These are phyloP conservation scores for Leptopilina myrica DNA, from an alignment of 2,888 invertebrate genomes.

Conservation along the genomic window DNA sequence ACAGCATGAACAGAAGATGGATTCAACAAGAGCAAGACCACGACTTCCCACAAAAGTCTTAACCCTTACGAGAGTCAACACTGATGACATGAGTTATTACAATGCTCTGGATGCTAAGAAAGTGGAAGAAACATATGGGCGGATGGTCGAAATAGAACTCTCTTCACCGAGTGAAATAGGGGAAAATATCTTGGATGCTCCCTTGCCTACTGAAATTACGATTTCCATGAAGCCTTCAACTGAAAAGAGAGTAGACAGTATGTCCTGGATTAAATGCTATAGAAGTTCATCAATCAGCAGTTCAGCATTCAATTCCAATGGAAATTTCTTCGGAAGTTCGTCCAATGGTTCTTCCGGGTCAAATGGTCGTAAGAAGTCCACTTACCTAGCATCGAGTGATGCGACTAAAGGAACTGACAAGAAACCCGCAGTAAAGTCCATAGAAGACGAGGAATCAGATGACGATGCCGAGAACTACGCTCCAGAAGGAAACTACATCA, in stretches of 20 bases:
- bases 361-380: background rate
- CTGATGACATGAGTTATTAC: conserved; percentile 11
- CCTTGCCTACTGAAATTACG: conserved; percentile 33
- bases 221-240: conserved; percentile 9
- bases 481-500: conserved; percentile 53
- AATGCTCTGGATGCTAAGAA: background rate
- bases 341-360: conserved; percentile 22
- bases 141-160: conserved; percentile 44
- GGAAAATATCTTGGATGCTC: conserved; percentile 25
- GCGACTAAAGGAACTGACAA: conserved; percentile 14
- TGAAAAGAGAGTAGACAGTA: background rate
- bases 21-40: conserved; percentile 22
- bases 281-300: background rate
- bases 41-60: conserved; percentile 2
- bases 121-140: conserved; percentile 44
- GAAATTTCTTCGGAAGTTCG: background rate
- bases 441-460: background rate
- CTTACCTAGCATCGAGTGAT: background rate
- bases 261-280: background rate
- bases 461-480: conserved; percentile 40
- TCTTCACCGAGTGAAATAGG: conserved; percentile 40
- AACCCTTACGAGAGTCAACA: background rate
- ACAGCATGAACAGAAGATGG: conserved; percentile 29
- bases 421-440: background rate
- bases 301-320: background rate